Conservation (phyloP, 2,888 invertebrate genomes). For the Cerceris rybyensis region DNA sequence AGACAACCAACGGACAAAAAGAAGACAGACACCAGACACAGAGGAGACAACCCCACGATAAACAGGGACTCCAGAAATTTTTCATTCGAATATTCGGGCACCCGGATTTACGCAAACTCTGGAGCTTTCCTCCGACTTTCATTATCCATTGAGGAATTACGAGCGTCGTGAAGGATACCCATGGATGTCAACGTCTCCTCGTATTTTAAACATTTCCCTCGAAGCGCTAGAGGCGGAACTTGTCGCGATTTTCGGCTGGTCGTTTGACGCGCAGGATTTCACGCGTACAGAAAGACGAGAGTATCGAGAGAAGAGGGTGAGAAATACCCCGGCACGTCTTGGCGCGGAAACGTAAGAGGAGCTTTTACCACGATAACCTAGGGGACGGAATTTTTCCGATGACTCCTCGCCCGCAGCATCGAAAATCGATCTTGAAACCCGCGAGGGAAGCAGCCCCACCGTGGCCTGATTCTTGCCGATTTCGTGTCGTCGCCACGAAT, state of each 20-base stretch:
- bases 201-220: background rate
- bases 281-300: background rate
- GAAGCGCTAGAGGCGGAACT: background rate
- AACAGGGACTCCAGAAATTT: too few species aligned
- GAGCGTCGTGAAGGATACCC: too few species aligned
- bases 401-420: conserved; percentile 20
- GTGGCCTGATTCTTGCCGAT: conserved; percentile 9
- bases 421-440: conserved; percentile 15
- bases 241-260: background rate
- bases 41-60: too few species aligned
- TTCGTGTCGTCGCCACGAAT: background rate
- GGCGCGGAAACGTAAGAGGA: background rate
- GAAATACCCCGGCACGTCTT: background rate
- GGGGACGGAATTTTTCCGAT: conserved; percentile 19
- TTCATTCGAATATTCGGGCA: too few species aligned
- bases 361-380: conserved; percentile 24
- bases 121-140: too few species aligned
- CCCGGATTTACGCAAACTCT: too few species aligned
- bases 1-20: too few species aligned
- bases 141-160: too few species aligned
- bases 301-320: too few species aligned
- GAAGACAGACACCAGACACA: too few species aligned
- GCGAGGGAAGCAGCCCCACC: background rate
- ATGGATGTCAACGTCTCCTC: too few species aligned
- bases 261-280: background rate